Evolutionary conservation across 1,140 invertebrate genomes (phyloP).

Genomic region (Goniozus legneri): DNA sequence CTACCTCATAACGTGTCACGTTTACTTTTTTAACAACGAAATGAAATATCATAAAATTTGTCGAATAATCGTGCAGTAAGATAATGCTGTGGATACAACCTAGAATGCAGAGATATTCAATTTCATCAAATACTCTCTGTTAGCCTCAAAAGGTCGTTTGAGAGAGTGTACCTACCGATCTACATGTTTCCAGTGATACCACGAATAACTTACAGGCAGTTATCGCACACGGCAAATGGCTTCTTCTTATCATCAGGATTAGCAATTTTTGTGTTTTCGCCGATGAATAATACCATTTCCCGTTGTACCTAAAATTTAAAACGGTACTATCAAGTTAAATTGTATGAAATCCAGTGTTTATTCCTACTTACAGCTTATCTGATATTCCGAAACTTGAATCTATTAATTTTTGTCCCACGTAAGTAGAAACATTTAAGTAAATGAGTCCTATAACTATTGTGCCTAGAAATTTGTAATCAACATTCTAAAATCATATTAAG

Average conservation of each 20-base stretch:
- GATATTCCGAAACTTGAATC: constrained; percentile 17
- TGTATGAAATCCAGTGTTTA: constrained; percentile 5
- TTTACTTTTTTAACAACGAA: not conserved
- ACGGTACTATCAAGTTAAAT: not conserved
- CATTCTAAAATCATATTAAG: too few relatives aligned
- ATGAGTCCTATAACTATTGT: too few relatives aligned
- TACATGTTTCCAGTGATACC: constrained; percentile 12
- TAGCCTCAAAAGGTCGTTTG: not conserved
- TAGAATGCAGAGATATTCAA: constrained; percentile 3
- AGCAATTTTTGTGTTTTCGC: constrained; percentile 11
- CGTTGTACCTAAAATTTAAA: constrained; percentile 13
- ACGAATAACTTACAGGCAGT: constrained; percentile 11
- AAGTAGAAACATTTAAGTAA: constrained; percentile 18
- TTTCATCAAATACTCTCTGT: not conserved
- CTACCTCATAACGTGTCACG: too few relatives aligned
- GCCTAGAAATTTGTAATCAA: too few relatives aligned
- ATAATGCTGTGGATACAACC: constrained; percentile 5
- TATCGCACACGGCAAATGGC: constrained; percentile 10
- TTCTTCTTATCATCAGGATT: constrained; percentile 16
- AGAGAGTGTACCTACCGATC: constrained; percentile 6
- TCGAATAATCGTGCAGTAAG: constrained; percentile 8
- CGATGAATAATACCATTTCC: constrained; percentile 15
- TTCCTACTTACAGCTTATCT: constrained; percentile 12
- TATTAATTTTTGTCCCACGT: constrained; percentile 14
- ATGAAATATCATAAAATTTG: not conserved